Percentiles rank a stretch among this genome's conserved stretches.
phyloP scores from a whole-genome alignment of 2,113 vertebrate species.

The Cyanistes caeruleus region DNA sequence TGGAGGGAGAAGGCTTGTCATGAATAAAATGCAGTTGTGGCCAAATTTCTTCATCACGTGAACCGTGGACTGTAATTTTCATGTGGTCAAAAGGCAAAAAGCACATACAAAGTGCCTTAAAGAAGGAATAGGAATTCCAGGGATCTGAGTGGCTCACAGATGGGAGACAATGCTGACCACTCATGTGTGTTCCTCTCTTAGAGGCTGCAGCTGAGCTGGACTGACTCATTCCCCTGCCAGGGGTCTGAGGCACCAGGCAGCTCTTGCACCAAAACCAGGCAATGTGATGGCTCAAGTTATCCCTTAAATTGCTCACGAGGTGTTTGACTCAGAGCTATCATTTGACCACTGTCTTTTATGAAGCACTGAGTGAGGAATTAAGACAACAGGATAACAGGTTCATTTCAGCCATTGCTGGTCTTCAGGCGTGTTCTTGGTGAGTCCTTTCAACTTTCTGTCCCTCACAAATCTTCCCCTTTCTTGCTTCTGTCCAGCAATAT shows the following conservation, averaged over 20 bases:
- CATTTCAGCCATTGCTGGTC: background rate
- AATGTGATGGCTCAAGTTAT: background rate
- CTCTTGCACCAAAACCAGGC: background rate
- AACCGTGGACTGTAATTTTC: background rate
- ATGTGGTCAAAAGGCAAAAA: background rate
- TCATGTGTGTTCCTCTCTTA: background rate
- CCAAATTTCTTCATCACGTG: background rate
- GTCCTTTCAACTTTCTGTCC: background rate
- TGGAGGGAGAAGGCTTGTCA: background rate
- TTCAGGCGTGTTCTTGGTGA: background rate
- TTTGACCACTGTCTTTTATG: background rate
- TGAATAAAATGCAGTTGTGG: background rate
- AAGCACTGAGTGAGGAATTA: background rate
- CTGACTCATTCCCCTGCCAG: background rate
- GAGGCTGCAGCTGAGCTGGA: background rate
- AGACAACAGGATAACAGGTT: background rate
- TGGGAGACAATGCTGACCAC: background rate
- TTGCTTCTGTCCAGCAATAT: rapidly evolving
- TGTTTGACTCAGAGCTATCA: background rate
- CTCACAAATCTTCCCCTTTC: background rate
- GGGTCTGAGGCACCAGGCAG: background rate
- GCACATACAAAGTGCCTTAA: background rate
- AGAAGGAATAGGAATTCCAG: background rate
- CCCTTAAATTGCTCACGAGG: background rate
- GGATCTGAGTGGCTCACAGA: background rate